A percentile compares a stretch with the other conserved stretches of the same genome.
These are phyloP conservation scores for Dendrocincla tyrannina DNA, from an alignment of 2,797 vertebrate genomes.

Conservation along the genomic window DNA sequence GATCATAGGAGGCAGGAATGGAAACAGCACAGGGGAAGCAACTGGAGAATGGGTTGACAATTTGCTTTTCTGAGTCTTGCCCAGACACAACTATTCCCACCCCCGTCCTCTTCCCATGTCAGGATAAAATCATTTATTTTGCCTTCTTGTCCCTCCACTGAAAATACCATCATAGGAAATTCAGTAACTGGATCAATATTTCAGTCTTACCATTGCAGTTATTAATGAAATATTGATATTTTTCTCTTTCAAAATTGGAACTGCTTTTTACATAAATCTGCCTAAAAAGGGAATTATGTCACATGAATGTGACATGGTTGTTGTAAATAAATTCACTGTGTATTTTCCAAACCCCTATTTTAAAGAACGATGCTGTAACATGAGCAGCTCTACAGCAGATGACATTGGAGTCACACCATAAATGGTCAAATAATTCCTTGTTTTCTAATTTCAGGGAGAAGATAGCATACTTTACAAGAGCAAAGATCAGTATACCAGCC, in stretches of 20 bases:
- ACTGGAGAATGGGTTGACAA: background rate
- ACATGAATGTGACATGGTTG: background rate
- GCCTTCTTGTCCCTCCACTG: background rate
- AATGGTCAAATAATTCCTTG: background rate
- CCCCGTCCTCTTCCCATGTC: background rate
- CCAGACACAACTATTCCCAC: background rate
- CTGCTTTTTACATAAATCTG: background rate
- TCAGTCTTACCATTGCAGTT: background rate
- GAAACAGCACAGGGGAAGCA: background rate
- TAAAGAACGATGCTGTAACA: background rate
- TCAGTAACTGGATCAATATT: background rate
- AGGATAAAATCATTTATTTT: background rate
- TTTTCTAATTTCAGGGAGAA: constrained; percentile 77
- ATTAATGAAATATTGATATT: background rate
- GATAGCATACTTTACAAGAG: constrained; percentile 86
- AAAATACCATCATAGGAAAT: background rate
- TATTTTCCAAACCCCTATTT: background rate
- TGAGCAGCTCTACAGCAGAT: background rate
- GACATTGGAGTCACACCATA: background rate
- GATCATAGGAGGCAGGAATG: background rate
- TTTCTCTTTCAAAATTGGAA: background rate
- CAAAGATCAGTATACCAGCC: constrained; percentile 83
- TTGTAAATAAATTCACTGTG: background rate
- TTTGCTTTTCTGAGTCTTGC: background rate
- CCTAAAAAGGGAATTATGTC: background rate